Conservation (phyloP, 1,140 invertebrate species). For the Parapsyche elsis region DNA sequence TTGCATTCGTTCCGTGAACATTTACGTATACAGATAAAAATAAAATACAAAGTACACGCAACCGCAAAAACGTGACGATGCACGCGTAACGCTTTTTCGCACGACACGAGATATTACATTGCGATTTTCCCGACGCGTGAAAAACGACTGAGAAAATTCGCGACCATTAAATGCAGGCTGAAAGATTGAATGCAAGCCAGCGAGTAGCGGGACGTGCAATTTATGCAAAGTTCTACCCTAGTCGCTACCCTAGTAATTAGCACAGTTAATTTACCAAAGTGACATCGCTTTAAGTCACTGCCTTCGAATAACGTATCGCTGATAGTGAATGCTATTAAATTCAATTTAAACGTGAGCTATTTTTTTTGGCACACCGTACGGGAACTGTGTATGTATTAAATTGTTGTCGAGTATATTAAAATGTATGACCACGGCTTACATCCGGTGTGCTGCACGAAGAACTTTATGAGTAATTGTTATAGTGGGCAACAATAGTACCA, state of each 20-base stretch:
- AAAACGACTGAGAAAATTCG: background rate
- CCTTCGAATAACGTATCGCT: no score
- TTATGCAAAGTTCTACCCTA: background rate
- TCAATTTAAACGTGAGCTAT: no score
- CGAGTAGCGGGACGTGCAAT: background rate
- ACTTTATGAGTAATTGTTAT: slow-evolving; percentile 11
- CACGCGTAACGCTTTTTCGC: no score
- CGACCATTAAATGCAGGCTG: slow-evolving; percentile 36
- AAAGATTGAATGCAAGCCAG: slow-evolving; percentile 18
- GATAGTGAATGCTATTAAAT: no score
- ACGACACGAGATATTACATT: background rate
- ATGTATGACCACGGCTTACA: background rate
- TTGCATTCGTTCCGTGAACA: no score
- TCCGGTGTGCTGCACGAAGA: background rate
- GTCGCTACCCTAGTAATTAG: background rate
- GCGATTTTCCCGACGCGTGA: background rate
- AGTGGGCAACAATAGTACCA: slow-evolving; percentile 14
- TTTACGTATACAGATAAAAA: no score
- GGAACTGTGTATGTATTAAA: no score
- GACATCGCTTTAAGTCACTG: no score
- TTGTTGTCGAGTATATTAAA: slow-evolving; percentile 8
- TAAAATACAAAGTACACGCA: no score
- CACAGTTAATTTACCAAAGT: background rate
- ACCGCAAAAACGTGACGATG: no score
- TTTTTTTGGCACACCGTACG: no score